Evolutionary conservation across 92 coral and sea anemone species (phyloP).

Genomic region (Epizoanthus fatuus): DNA sequence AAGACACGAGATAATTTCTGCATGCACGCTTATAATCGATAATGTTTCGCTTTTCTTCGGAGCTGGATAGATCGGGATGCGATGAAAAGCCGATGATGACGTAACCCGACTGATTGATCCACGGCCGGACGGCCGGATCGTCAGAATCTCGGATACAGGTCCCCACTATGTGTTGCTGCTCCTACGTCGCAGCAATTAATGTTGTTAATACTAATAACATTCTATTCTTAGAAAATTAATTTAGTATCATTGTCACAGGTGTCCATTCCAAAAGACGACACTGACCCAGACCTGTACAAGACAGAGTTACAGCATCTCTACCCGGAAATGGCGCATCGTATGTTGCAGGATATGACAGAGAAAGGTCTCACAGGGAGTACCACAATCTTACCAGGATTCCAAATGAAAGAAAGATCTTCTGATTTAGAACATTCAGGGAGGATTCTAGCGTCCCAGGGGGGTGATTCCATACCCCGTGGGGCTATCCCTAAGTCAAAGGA

Average conservation of each 20-base stretch:
- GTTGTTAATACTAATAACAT: no score
- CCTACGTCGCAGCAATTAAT: no score
- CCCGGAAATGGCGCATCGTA: slow-evolving; percentile 39
- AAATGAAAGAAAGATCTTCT: slow-evolving; percentile 36
- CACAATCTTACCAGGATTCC: slow-evolving; percentile 37
- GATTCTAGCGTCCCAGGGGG: slow-evolving; percentile 3
- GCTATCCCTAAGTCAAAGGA: background rate
- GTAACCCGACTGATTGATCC: no score
- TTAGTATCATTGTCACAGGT: background rate
- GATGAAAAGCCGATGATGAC: no score
- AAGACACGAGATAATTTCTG: no score
- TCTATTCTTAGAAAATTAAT: no score
- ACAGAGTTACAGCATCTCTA: slow-evolving; percentile 9
- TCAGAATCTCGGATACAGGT: no score
- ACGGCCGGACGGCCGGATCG: no score
- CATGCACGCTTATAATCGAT: no score
- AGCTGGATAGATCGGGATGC: no score
- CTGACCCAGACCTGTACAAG: slow-evolving; percentile 6
- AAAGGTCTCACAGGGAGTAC: slow-evolving; percentile 37
- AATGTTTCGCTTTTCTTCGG: no score
- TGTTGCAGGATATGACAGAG: slow-evolving; percentile 20
- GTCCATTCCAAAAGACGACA: background rate
- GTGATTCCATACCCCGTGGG: background rate
- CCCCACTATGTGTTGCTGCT: no score
- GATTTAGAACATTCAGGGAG: background rate